These are phyloP conservation scores for Anthopleura xanthogrammica DNA, from an alignment of 92 coral and sea anemone genomes.

Conservation along the genomic window DNA sequence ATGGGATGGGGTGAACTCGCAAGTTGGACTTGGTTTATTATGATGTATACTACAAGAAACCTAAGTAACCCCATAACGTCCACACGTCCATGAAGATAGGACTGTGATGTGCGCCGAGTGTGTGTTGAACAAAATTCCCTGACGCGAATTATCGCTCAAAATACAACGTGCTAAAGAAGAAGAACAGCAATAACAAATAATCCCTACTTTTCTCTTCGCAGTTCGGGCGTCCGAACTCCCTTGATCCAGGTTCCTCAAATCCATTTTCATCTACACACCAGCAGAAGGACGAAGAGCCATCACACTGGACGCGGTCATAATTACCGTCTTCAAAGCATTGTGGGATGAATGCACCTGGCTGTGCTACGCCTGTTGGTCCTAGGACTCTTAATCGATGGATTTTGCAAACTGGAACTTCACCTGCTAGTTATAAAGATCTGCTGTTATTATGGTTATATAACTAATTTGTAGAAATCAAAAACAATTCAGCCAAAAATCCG, in stretches of 20 bases:
- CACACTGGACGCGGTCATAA: slow-evolving; percentile 80
- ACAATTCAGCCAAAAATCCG: not conserved
- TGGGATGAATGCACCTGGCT: slow-evolving; percentile 73
- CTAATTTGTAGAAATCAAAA: too few species aligned
- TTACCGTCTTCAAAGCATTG: slow-evolving; percentile 70
- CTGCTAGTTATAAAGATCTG: slow-evolving; percentile 23
- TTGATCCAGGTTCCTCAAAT: slow-evolving; percentile 60
- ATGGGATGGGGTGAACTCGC: not conserved
- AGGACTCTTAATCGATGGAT: slow-evolving; percentile 48
- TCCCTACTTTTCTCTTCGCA: slow-evolving; percentile 58
- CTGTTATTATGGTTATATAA: not conserved
- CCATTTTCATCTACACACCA: slow-evolving; percentile 82
- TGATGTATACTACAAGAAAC: not conserved
- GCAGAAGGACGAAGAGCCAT: slow-evolving; percentile 55
- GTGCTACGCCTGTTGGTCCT: slow-evolving; percentile 59
- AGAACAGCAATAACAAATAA: not conserved
- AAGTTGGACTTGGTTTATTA: not conserved
- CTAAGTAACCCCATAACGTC: too few species aligned
- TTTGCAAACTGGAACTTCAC: slow-evolving; percentile 51
- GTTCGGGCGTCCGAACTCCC: slow-evolving; percentile 62
- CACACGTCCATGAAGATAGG: too few species aligned
- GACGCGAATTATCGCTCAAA: not conserved
- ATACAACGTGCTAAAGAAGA: not conserved
- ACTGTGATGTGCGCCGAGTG: too few species aligned
- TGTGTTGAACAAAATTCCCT: too few species aligned